Conservation (phyloP, 2,113 vertebrate genomes). For the Pterocles gutturalis region DNA sequence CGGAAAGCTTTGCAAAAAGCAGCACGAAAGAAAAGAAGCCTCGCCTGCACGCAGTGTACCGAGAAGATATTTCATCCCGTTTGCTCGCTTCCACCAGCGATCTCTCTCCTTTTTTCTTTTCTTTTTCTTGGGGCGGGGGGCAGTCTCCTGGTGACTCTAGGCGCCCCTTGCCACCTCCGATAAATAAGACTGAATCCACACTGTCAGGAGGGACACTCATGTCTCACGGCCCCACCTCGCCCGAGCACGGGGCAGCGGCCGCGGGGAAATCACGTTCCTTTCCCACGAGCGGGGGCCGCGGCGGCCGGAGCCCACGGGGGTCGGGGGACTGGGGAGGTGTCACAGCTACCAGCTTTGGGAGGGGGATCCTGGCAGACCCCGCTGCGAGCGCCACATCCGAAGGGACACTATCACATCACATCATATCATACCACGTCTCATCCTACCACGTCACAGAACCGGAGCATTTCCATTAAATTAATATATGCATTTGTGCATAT, state of each 20-base stretch:
- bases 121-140: neutral
- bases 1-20: neutral
- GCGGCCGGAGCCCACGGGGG: neutral
- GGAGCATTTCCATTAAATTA: neutral
- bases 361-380: no score
- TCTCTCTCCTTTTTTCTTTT: neutral
- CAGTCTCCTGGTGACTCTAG: neutral
- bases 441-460: accelerated
- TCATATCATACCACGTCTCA: accelerated
- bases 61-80: neutral
- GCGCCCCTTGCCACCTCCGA: neutral
- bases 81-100: neutral
- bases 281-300: neutral
- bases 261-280: neutral
- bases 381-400: accelerated
- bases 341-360: neutral
- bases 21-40: neutral
- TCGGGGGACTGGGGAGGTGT: accelerated
- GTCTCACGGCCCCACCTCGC: no score
- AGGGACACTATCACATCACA: accelerated
- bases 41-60: accelerated
- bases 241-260: neutral
- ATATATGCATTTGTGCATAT: neutral
- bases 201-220: accelerated
- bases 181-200: neutral